These are phyloP conservation scores for Neuroscelio doddi DNA, from an alignment of 2,888 invertebrate species.

Conservation along the genomic window DNA sequence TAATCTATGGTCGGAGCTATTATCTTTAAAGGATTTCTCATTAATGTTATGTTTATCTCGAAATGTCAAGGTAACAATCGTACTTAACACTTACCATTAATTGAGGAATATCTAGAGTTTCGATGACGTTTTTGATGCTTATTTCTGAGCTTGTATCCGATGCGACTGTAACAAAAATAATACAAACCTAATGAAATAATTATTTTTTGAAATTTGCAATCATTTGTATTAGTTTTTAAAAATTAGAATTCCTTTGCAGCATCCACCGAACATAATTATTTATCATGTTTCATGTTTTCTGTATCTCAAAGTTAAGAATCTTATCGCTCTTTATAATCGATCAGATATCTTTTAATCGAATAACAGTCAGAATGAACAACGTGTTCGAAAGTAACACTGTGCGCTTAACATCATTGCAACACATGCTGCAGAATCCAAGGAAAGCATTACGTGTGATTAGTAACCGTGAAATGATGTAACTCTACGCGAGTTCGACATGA, in stretches of 20 bases:
- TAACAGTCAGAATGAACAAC: too few relatives aligned
- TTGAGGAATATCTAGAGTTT: conserved; percentile 56
- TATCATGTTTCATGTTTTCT: too few relatives aligned
- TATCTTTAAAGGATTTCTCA: background rate
- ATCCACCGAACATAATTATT: too few relatives aligned
- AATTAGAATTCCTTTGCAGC: too few relatives aligned
- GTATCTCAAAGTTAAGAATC: too few relatives aligned
- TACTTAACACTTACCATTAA: conserved; percentile 57
- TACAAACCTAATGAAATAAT: too few relatives aligned
- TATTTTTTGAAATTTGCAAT: too few relatives aligned
- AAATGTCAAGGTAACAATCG: conserved; percentile 25
- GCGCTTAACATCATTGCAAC: too few relatives aligned
- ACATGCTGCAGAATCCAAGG: conserved; percentile 44
- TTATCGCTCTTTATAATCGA: too few relatives aligned
- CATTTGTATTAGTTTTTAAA: too few relatives aligned
- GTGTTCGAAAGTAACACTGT: too few relatives aligned
- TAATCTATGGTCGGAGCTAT: background rate
- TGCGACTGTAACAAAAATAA: conserved; percentile 57
- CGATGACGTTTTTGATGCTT: conserved; percentile 51
- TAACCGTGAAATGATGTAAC: conserved; percentile 46
- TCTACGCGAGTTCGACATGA: conserved; percentile 41
- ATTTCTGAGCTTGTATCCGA: conserved; percentile 42
- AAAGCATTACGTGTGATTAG: conserved; percentile 47
- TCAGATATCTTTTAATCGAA: too few relatives aligned
- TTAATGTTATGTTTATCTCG: background rate